phyloP scores from a whole-genome alignment of 2,888 invertebrate genomes.

The Diadegma fenestrale region DNA sequence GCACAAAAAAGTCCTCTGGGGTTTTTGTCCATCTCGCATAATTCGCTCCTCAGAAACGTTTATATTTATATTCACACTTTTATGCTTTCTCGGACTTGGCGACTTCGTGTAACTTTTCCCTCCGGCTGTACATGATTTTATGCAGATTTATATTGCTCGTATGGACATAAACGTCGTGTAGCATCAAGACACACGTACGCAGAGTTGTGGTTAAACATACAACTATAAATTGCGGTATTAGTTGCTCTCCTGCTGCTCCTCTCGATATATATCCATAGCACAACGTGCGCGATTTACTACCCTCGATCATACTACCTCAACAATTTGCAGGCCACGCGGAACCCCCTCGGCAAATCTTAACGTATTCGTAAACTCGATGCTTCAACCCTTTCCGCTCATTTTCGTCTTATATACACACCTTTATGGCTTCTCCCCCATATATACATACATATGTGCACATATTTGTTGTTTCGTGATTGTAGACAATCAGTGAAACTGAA shows the following conservation, averaged over 20 bases:
- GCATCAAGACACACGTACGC: background rate
- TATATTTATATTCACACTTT: background rate
- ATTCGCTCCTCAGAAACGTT: background rate
- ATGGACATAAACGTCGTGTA: background rate
- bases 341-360: conserved; percentile 37
- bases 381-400: background rate
- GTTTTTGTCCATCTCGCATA: background rate
- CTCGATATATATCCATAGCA: conserved; percentile 40
- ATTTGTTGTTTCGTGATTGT: conserved; percentile 55
- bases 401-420: conserved; percentile 27
- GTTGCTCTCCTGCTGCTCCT: background rate
- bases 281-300: conserved; percentile 48
- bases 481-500: conserved; percentile 65
- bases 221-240: conserved; percentile 4
- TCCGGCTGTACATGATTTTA: background rate
- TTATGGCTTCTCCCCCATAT: conserved; percentile 18
- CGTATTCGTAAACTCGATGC: conserved; percentile 41
- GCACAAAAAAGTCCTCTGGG: background rate
- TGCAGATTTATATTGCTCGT: background rate
- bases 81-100: too few relatives aligned
- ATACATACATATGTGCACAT: background rate
- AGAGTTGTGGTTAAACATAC: background rate
- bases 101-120: background rate
- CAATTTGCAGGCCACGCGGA: conserved; percentile 52
- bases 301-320: conserved; percentile 60